Percentiles rank a stretch among this genome's conserved stretches.
Conservation (phyloP, 2,797 vertebrate species). For the Urocyon cinereoargenteus region DNA sequence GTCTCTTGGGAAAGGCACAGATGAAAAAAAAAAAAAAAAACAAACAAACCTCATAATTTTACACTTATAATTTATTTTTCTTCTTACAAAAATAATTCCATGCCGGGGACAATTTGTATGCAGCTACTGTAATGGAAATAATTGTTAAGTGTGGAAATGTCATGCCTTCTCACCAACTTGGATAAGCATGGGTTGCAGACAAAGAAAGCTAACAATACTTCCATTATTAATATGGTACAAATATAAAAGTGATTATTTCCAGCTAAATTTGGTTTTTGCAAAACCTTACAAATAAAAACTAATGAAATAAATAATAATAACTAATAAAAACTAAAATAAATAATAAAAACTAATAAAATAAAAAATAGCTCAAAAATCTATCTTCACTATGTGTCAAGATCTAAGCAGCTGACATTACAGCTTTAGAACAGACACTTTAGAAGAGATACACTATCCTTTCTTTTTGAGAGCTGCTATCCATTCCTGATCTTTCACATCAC, state of each 20-base stretch:
- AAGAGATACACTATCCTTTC: neutral
- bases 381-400: constrained; percentile 49
- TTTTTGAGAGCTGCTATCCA: neutral
- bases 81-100: constrained; percentile 48
- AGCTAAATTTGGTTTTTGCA: constrained; percentile 51
- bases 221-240: constrained; percentile 28
- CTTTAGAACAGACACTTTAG: neutral
- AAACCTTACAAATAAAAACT: constrained; percentile 64
- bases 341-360: neutral
- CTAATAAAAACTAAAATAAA: neutral
- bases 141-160: constrained; percentile 29
- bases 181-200: neutral
- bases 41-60: neutral
- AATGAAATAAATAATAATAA: neutral
- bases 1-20: neutral
- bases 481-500: neutral
- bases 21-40: neutral
- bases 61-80: constrained; percentile 8
- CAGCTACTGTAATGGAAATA: constrained; percentile 37
- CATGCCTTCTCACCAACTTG: neutral
- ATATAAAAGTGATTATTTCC: constrained; percentile 54
- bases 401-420: constrained; percentile 17
- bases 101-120: neutral
- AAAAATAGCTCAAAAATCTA: constrained; percentile 44
- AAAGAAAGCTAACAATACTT: constrained; percentile 62